These are phyloP conservation scores for Epicampocera succincta DNA, from an alignment of 2,888 invertebrate species.

Conservation along the genomic window DNA sequence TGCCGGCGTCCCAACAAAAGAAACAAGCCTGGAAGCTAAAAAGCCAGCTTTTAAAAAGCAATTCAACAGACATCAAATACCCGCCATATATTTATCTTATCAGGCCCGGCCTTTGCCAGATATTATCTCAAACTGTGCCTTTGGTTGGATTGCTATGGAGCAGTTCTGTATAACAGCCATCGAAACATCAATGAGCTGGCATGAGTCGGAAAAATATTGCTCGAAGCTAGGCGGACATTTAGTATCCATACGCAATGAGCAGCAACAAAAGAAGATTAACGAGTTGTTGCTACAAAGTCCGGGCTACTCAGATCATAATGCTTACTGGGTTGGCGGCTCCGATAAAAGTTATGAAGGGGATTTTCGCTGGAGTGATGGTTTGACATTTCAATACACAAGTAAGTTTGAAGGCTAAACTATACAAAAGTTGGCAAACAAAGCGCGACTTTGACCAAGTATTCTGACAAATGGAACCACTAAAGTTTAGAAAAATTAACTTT, in stretches of 20 bases:
- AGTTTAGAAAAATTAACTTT: too few species aligned
- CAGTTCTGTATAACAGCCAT: slow-evolving; percentile 86
- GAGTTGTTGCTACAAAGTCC: slow-evolving; percentile 86
- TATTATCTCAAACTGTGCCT: slow-evolving; percentile 86
- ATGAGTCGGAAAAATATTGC: slow-evolving; percentile 87
- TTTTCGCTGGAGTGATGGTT: slow-evolving; percentile 90
- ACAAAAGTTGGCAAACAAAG: too few species aligned
- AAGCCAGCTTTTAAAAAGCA: background rate
- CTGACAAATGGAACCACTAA: too few species aligned
- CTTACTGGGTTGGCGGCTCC: slow-evolving; percentile 92
- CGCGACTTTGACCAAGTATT: too few species aligned
- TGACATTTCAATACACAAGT: slow-evolving; percentile 89
- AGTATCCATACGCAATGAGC: slow-evolving; percentile 85
- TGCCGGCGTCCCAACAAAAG: slow-evolving; percentile 27
- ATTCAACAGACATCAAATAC: slow-evolving; percentile 72
- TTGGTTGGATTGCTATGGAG: slow-evolving; percentile 87
- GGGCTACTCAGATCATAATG: slow-evolving; percentile 86
- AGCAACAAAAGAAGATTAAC: slow-evolving; percentile 86
- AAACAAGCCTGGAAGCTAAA: background rate
- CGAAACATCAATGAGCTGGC: slow-evolving; percentile 84
- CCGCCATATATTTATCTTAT: slow-evolving; percentile 85
- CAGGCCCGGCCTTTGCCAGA: slow-evolving; percentile 85
- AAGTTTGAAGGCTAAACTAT: slow-evolving; percentile 82
- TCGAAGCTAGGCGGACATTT: slow-evolving; percentile 86
- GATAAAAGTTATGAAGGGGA: slow-evolving; percentile 89